phyloP scores from a whole-genome alignment of 2,797 vertebrate genomes.

The Hydrocynus forskahlii region DNA sequence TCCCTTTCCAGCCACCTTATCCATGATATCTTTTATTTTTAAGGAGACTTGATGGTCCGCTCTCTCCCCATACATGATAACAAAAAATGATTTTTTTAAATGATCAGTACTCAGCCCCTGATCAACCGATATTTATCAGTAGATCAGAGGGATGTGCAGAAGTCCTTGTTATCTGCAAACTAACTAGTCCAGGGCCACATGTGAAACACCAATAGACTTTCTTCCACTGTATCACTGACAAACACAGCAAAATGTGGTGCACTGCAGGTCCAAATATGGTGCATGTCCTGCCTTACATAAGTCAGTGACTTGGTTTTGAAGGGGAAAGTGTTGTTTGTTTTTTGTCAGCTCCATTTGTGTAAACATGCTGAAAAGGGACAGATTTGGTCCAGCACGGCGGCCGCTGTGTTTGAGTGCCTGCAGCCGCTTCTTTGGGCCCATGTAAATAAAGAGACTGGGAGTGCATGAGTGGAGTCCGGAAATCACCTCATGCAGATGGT shows the following conservation, averaged over 20 bases:
- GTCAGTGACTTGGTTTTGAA: conserved; percentile 8
- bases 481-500: conserved; percentile 40
- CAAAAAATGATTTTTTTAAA: no score
- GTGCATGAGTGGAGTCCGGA: conserved; percentile 42
- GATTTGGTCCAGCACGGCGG: neutral
- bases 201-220: neutral
- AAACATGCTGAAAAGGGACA: conserved; percentile 47
- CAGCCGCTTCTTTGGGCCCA: conserved; percentile 41
- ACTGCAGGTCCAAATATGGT: neutral
- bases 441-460: conserved; percentile 53
- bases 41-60: no score
- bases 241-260: conserved; percentile 10
- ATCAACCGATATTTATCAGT: no score
- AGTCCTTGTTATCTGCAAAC: neutral
- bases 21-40: no score
- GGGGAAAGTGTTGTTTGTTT: conserved; percentile 48
- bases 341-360: conserved; percentile 30
- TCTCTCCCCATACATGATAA: no score
- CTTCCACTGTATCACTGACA: neutral
- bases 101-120: no score
- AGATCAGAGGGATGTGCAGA: neutral
- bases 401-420: conserved; percentile 47
- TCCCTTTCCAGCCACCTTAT: no score
- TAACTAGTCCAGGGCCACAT: neutral
- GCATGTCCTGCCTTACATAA: conserved; percentile 1